Conservation (phyloP, 2,113 vertebrate species). For the Oplegnathus fasciatus region DNA sequence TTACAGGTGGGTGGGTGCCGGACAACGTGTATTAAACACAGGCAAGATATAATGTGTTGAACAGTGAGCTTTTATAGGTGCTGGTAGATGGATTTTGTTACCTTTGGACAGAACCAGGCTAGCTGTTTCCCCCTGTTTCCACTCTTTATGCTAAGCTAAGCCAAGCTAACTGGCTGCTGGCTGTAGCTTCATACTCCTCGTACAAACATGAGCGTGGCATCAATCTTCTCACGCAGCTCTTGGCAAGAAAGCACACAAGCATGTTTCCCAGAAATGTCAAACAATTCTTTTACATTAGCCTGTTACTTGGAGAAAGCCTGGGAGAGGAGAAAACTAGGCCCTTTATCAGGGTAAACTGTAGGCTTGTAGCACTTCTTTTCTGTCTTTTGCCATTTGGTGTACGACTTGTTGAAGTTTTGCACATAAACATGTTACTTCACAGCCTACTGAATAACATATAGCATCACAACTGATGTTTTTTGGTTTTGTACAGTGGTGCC, state of each 20-base stretch:
- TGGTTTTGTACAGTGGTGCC: neutral
- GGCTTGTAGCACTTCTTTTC: too few species aligned
- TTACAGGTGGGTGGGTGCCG: too few species aligned
- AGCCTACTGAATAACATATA: neutral
- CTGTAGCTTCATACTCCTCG: too few species aligned
- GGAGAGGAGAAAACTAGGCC: neutral
- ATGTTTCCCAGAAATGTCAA: neutral
- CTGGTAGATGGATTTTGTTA: too few species aligned
- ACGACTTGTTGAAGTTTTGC: neutral
- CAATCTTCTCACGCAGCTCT: neutral
- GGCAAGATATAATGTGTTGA: too few species aligned
- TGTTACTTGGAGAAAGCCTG: neutral
- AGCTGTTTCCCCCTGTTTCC: too few species aligned
- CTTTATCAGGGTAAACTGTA: neutral
- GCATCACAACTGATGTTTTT: neutral
- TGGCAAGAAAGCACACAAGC: neutral
- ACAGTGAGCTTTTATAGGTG: too few species aligned
- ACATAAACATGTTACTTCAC: neutral
- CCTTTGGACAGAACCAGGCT: too few species aligned
- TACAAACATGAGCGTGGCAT: neutral
- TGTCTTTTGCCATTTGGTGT: neutral
- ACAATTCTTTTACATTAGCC: neutral
- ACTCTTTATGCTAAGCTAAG: too few species aligned
- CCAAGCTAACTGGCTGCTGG: too few species aligned
- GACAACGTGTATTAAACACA: too few species aligned